Base-by-base conservation (phyloP, 37 sponge, comb jelly and placozoan species). In the Diacarnus erythraeanus region DNA sequence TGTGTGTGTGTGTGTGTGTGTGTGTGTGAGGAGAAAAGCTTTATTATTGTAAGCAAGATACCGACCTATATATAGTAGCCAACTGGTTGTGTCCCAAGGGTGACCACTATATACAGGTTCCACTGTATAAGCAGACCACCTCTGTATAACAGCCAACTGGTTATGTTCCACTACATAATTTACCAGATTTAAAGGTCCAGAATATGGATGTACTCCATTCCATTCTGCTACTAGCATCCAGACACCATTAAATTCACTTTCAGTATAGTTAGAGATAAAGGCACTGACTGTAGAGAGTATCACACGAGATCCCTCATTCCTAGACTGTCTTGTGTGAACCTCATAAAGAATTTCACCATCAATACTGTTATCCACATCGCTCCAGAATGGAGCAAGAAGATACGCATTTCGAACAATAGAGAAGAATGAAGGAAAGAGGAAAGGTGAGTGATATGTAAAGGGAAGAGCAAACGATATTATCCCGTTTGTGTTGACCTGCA, bases 301-400 rank as follows among this genome's bases (percentile, higher is more conserved):
- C 3, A 0, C 26, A 27, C 9, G 2, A 0, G 71, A 67, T 3
- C 37, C 70, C 8, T 5, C 3, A 42, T 80, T 77, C 2, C 39
- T 20, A 33, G 59, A 43, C 2, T 2, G 2, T 2, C 18, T 3
- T 5, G 54, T 23, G 36, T 80, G 71, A 20, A 84, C 71, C 59
- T 84, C 54, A 39, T 89, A 89, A 42, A 41, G 57, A 22, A 89
- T 84, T 26, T 60, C 34, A 1, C 90, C 90, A 31, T 0, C 71
- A 21, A 30, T 60, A 22, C 81, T 40, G 22, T 69, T 66, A 57
- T 89, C 87, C 0, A 79, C 72, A 40, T 89, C 89, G 20, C 61
- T 64, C 89, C 89, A 89, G 76, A 79, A 89, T 21, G 89, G 89
- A 43, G 89, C 89, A 38, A 89, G 65, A 17, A 73, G 20, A 42